Conservation (phyloP, 2,113 vertebrate species). For the Muntiacus muntjak region DNA sequence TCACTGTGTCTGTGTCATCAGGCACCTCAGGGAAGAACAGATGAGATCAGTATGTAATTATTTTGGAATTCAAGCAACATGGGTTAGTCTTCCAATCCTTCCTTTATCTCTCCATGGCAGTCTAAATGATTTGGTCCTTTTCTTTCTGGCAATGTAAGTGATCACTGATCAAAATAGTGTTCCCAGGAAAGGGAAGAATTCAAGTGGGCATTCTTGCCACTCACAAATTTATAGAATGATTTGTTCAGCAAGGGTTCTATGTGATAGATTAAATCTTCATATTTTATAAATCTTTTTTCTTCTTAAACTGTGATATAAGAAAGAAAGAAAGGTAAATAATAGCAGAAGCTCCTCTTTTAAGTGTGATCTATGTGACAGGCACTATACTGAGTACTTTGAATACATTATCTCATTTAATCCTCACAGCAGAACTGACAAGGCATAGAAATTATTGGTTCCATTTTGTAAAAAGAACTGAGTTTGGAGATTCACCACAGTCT, state of each 20-base stretch:
- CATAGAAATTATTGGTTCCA: background rate
- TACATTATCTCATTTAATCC: conserved; percentile 34
- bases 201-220: background rate
- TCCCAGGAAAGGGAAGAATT: conserved; percentile 49
- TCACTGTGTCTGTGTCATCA: conserved; percentile 65
- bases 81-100: conserved; percentile 64
- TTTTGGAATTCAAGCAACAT: conserved; percentile 67
- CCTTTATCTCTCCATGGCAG: conserved; percentile 64
- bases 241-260: background rate
- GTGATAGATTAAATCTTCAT: conserved; percentile 17
- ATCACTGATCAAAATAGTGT: conserved; percentile 34
- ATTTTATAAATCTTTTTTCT: background rate
- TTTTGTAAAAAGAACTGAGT: background rate
- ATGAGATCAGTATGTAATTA: conserved; percentile 71
- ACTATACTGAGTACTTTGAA: conserved; percentile 7
- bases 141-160: conserved; percentile 49
- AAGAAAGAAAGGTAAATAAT: conserved; percentile 46
- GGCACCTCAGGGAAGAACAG: conserved; percentile 72
- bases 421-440: background rate
- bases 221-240: background rate
- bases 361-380: background rate
- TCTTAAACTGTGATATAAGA: background rate
- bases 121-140: conserved; percentile 56
- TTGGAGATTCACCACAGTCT: background rate
- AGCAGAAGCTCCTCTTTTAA: background rate